phyloP scores from a whole-genome alignment of 2,888 invertebrate genomes.

The Boloria euphrosyne region DNA sequence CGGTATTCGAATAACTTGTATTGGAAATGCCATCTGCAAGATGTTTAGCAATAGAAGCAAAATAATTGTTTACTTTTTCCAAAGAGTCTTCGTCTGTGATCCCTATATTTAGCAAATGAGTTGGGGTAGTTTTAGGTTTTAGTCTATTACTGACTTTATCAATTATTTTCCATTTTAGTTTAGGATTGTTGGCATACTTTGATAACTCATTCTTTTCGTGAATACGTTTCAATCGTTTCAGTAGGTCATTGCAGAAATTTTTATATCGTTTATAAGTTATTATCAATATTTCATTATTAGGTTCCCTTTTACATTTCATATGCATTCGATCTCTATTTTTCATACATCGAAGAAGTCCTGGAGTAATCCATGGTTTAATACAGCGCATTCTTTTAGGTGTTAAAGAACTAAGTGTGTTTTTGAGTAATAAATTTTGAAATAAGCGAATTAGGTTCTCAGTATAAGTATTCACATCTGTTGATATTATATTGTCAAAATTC shows the following conservation, averaged over 20 bases:
- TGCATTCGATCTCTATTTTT: slow-evolving; percentile 2
- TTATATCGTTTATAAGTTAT: background rate
- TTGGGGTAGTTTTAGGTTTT: no score
- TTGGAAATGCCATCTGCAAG: no score
- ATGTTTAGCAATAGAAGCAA: no score
- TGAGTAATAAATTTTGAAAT: background rate
- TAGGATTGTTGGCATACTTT: background rate
- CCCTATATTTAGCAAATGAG: no score
- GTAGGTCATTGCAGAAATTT: background rate
- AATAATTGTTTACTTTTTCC: no score
- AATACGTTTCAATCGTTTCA: background rate
- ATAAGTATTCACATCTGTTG: background rate
- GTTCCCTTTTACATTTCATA: background rate
- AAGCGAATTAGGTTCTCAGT: background rate
- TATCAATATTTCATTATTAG: background rate
- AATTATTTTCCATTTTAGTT: no score
- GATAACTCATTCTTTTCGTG: background rate
- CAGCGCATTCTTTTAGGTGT: background rate
- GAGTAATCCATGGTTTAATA: background rate
- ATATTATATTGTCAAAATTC: background rate
- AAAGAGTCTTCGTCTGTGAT: no score
- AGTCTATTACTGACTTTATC: no score
- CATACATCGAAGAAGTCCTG: background rate
- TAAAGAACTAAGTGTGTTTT: background rate
- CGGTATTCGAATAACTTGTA: no score